These are phyloP conservation scores for Dolichomitus sp. DNA, from an alignment of 2,888 invertebrate species.

Conservation along the genomic window DNA sequence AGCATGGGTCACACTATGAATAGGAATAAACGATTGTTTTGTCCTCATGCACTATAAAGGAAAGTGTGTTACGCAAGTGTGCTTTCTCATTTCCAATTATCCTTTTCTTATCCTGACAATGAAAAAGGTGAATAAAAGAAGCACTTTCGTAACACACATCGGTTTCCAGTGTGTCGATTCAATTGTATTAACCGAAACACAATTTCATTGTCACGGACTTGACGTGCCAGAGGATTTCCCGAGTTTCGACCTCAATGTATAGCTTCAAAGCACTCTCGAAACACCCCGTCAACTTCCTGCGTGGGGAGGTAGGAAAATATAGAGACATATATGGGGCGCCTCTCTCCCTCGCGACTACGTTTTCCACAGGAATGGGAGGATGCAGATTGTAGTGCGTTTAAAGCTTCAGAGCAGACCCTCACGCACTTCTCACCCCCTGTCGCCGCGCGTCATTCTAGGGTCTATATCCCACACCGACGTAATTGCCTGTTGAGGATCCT, in stretches of 20 bases:
- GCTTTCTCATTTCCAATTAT: too few relatives aligned
- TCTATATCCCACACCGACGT: constrained; percentile 38
- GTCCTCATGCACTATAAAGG: too few relatives aligned
- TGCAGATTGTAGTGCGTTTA: constrained; percentile 47
- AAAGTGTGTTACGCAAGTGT: too few relatives aligned
- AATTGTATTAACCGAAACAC: not conserved
- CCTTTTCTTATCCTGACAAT: too few relatives aligned
- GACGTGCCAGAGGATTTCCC: constrained; percentile 58
- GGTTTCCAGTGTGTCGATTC: too few relatives aligned
- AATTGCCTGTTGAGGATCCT: constrained; percentile 68
- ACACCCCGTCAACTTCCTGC: constrained; percentile 54
- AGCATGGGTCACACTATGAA: too few relatives aligned
- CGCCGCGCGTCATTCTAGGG: constrained; percentile 38
- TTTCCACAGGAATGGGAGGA: constrained; percentile 25
- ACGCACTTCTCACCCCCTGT: constrained; percentile 54
- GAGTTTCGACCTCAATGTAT: constrained; percentile 38
- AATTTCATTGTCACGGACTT: constrained; percentile 54
- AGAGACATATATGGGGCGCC: not conserved
- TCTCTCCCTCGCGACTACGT: not conserved
- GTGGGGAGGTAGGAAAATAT: constrained; percentile 38
- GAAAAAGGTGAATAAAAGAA: too few relatives aligned
- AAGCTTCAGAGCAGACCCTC: constrained; percentile 36
- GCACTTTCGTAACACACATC: too few relatives aligned
- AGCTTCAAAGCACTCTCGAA: constrained; percentile 60
- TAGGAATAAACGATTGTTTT: too few relatives aligned